phyloP scores from a whole-genome alignment of 2,888 invertebrate genomes.

The Drosophila quinaria region DNA sequence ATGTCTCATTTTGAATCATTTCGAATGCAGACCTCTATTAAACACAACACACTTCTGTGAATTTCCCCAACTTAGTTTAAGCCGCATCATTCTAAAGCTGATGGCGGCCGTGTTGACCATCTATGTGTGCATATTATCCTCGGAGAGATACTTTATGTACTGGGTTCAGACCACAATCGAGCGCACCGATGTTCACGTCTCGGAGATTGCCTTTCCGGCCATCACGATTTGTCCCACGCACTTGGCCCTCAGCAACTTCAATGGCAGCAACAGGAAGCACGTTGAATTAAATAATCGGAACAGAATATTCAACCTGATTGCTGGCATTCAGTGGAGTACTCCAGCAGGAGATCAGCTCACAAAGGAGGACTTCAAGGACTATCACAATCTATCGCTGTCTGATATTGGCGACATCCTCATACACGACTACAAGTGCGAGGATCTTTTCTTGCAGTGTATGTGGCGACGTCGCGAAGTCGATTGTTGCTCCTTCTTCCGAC shows the following conservation, averaged over 20 bases:
- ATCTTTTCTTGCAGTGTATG: slow-evolving; percentile 62
- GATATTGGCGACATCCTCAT: slow-evolving; percentile 27
- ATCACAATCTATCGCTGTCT: slow-evolving; percentile 1
- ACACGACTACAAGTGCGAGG: slow-evolving; percentile 46
- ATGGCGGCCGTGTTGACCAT: slow-evolving; percentile 53
- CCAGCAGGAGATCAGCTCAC: not conserved
- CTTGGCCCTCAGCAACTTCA: not conserved
- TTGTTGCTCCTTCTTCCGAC: slow-evolving; percentile 68
- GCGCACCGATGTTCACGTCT: slow-evolving; percentile 79
- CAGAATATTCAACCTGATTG: slow-evolving; percentile 43
- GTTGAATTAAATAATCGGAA: not conserved
- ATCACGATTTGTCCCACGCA: slow-evolving; percentile 73
- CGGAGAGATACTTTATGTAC: slow-evolving; percentile 69
- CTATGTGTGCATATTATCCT: slow-evolving; percentile 70
- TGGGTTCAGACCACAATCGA: slow-evolving; percentile 82
- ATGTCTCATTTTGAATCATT: too few relatives aligned
- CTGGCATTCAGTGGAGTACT: slow-evolving; percentile 40
- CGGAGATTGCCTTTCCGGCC: slow-evolving; percentile 77
- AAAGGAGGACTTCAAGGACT: slow-evolving; percentile 22
- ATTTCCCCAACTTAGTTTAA: slow-evolving; percentile 27
- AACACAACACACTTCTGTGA: not conserved
- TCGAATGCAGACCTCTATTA: too few relatives aligned
- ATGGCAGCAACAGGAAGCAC: not conserved
- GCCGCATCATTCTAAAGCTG: slow-evolving; percentile 46
- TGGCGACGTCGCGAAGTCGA: slow-evolving; percentile 64